phyloP scores from a whole-genome alignment of 2,113 vertebrate genomes.

The Isurus oxyrinchus region DNA sequence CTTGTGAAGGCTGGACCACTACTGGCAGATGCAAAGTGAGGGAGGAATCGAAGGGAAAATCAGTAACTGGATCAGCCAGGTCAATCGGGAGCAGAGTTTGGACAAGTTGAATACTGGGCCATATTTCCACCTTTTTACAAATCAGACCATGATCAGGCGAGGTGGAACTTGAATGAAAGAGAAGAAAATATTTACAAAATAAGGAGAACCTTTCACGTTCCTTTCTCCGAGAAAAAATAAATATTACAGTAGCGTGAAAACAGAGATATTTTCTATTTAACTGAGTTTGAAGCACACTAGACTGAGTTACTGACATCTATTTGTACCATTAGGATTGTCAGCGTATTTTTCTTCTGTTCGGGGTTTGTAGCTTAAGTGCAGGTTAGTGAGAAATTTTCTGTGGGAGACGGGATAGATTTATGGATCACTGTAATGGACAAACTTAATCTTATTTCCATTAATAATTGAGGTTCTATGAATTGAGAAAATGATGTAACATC shows the following conservation, averaged over 20 bases:
- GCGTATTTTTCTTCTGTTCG: background rate
- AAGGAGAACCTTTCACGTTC: background rate
- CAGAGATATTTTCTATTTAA: background rate
- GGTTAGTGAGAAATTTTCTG: background rate
- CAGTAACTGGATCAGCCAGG: background rate
- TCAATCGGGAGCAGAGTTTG: background rate
- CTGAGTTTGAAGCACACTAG: background rate
- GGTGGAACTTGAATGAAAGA: background rate
- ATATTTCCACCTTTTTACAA: background rate
- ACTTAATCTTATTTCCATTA: background rate
- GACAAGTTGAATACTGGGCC: background rate
- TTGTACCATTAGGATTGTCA: background rate
- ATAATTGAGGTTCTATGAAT: background rate
- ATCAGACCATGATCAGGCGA: background rate
- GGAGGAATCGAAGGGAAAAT: background rate
- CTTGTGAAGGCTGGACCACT: background rate
- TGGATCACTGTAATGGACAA: background rate
- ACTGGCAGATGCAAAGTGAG: background rate
- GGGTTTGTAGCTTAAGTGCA: background rate
- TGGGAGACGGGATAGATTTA: background rate
- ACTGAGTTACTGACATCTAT: background rate
- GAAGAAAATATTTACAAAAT: background rate
- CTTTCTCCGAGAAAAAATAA: background rate
- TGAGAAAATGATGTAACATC: background rate
- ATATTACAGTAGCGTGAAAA: background rate